Conservation (phyloP, 2,888 invertebrate genomes). For the Rugalucina vietnamica region DNA sequence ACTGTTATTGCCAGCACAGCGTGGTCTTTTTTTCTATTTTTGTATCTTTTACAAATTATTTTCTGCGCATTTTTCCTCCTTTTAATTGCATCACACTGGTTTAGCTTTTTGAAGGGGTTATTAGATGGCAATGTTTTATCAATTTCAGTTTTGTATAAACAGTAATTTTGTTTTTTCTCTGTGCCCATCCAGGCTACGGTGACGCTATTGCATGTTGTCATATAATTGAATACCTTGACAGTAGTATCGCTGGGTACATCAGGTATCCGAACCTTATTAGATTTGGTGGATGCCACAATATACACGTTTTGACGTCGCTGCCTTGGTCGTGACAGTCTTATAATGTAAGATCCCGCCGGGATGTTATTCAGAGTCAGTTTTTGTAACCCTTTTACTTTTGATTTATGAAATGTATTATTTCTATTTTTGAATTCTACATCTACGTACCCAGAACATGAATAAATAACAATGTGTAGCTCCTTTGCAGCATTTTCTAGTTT, state of each 20-base stretch:
- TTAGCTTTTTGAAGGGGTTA: conserved; percentile 56
- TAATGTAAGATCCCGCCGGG: conserved; percentile 67
- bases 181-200: conserved; percentile 82
- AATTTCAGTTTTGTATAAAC: conserved; percentile 79
- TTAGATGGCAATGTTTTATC: conserved; percentile 25
- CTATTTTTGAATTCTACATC: conserved; percentile 65
- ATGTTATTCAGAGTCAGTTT: conserved; percentile 66
- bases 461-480: conserved; percentile 61
- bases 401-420: conserved; percentile 64
- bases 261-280: conserved; percentile 73
- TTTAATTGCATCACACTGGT: conserved; percentile 56
- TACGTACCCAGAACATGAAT: conserved; percentile 70
- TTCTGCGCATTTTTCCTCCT: conserved; percentile 51
- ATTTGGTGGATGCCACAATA: conserved; percentile 64
- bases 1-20: conserved; percentile 78
- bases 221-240: conserved; percentile 76
- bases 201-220: conserved; percentile 79
- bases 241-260: conserved; percentile 75
- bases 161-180: conserved; percentile 79
- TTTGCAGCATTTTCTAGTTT: conserved; percentile 57
- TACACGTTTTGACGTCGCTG: conserved; percentile 65
- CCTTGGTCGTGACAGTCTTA: conserved; percentile 62
- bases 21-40: conserved; percentile 65
- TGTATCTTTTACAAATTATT: conserved; percentile 64
- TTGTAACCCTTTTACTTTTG: conserved; percentile 65